Conservation (phyloP, 2,888 invertebrate species). For the Agrotis exclamationis region DNA sequence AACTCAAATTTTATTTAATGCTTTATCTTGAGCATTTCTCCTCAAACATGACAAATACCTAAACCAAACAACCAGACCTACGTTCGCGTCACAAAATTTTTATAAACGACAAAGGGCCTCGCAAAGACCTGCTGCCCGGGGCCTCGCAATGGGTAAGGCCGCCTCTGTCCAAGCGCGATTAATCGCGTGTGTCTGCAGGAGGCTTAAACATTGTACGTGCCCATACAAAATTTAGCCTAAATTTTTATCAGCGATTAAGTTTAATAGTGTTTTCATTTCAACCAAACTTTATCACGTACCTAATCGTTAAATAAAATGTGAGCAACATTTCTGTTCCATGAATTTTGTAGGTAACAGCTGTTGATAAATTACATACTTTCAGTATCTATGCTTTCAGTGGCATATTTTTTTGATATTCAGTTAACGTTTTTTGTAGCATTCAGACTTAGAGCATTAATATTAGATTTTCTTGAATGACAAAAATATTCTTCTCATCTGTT, state of each 20-base stretch:
- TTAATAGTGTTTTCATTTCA: conserved; percentile 1
- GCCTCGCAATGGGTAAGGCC: too few relatives aligned
- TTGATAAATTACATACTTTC: conserved; percentile 29
- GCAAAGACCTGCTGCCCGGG: too few relatives aligned
- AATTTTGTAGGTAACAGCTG: conserved; percentile 25
- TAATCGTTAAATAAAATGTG: too few relatives aligned
- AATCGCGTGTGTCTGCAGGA: too few relatives aligned
- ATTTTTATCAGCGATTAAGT: not conserved
- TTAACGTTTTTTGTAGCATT: conserved; percentile 14
- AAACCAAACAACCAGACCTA: too few relatives aligned
- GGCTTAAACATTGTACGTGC: conserved; percentile 4
- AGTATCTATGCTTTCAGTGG: conserved; percentile 5
- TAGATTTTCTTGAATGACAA: conserved; percentile 10
- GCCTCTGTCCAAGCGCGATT: too few relatives aligned
- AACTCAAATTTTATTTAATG: too few relatives aligned
- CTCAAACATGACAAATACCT: too few relatives aligned
- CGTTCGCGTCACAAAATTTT: too few relatives aligned
- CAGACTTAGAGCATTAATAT: conserved; percentile 14
- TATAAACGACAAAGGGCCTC: too few relatives aligned
- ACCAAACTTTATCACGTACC: conserved; percentile 5
- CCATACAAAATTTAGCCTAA: not conserved
- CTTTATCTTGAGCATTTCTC: too few relatives aligned
- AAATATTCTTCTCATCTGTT: not conserved
- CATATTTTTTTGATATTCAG: conserved; percentile 13
- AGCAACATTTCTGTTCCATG: conserved; percentile 18